These are phyloP conservation scores for Anagrus nilaparvatae DNA, from an alignment of 1,140 invertebrate genomes.

Conservation along the genomic window DNA sequence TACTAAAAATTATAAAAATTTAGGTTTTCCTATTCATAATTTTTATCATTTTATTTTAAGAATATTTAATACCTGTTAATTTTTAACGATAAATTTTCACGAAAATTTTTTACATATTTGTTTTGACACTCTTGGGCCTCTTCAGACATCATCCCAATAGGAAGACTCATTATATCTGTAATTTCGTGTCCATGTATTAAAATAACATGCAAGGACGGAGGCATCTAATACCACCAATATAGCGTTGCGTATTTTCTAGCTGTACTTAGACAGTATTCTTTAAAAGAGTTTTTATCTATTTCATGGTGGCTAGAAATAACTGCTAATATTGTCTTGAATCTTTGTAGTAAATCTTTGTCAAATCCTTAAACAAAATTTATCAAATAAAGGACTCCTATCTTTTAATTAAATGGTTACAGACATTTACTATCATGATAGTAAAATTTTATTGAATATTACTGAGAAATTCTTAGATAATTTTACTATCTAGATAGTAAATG, in stretches of 20 bases:
- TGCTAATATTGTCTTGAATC: slow-evolving; percentile 5
- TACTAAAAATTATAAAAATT: too few species aligned
- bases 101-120: slow-evolving; percentile 12
- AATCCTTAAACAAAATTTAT: too few species aligned
- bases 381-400: too few species aligned
- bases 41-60: too few species aligned
- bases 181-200: slow-evolving; percentile 21
- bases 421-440: too few species aligned
- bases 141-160: slow-evolving; percentile 26
- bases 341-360: not conserved
- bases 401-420: too few species aligned
- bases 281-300: slow-evolving; percentile 13
- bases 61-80: slow-evolving; percentile 6
- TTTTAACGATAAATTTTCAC: slow-evolving; percentile 12
- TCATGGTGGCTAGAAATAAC: slow-evolving; percentile 17
- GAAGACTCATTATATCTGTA: slow-evolving; percentile 12
- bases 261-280: slow-evolving; percentile 11
- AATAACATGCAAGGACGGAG: slow-evolving; percentile 19
- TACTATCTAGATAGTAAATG: too few species aligned
- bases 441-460: too few species aligned
- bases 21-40: too few species aligned
- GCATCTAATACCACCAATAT: slow-evolving; percentile 23
- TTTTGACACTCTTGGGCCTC: slow-evolving; percentile 17
- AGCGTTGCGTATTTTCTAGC: not conserved
- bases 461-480: too few species aligned